These are phyloP conservation scores for Bucorvus abyssinicus DNA, from an alignment of 2,797 vertebrate genomes.

Conservation along the genomic window DNA sequence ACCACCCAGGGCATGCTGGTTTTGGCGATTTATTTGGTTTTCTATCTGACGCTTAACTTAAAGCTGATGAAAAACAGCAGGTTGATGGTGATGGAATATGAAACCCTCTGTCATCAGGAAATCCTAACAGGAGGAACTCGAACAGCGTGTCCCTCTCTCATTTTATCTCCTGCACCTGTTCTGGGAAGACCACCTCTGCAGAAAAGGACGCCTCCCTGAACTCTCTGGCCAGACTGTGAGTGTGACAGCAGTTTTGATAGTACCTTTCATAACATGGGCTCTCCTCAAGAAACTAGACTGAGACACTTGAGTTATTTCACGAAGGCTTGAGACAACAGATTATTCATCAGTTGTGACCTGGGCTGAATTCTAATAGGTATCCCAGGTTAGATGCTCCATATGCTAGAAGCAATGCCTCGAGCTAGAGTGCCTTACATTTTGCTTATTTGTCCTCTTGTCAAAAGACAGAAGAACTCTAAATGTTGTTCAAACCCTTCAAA, in stretches of 20 bases:
- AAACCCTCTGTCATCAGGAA: not conserved
- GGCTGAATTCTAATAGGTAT: not conserved
- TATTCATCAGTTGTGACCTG: not conserved
- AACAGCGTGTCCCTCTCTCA: not conserved
- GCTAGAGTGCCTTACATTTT: not conserved
- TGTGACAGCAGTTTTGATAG: not conserved
- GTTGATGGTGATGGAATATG: not conserved
- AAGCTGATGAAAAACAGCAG: not conserved
- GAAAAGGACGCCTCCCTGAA: not conserved
- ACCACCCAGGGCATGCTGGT: not conserved
- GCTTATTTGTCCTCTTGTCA: not conserved
- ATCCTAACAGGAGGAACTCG: not conserved
- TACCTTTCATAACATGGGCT: not conserved
- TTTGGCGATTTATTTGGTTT: not conserved
- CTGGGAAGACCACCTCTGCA: slow-evolving; percentile 1
- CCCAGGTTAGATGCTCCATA: not conserved
- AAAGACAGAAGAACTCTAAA: not conserved
- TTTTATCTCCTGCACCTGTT: slow-evolving; percentile 19
- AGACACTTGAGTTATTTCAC: not conserved
- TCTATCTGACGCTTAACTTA: not conserved
- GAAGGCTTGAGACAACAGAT: not conserved
- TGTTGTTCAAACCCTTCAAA: slow-evolving; percentile 6
- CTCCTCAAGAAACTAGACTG: not conserved
- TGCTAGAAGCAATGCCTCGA: not conserved
- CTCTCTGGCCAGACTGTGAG: not conserved